These are phyloP conservation scores for Nanorana parkeri DNA, from an alignment of 2,113 vertebrate species.

Conservation along the genomic window DNA sequence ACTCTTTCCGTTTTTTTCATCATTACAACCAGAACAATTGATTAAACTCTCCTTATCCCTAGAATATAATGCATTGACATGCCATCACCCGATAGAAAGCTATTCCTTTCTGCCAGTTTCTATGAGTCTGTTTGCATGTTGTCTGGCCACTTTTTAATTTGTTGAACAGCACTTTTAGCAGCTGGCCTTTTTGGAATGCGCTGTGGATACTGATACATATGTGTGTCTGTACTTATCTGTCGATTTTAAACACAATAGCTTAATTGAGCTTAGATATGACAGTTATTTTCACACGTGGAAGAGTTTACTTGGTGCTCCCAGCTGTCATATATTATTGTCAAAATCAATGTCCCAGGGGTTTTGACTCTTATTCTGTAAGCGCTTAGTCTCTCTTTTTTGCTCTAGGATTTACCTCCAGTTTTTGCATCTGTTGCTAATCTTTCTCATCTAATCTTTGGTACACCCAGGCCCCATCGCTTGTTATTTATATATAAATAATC, in stretches of 20 bases:
- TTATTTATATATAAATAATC: conserved; percentile 14
- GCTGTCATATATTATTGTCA: conserved; percentile 56
- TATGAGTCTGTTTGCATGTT: conserved; percentile 30
- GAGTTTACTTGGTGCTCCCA: conserved; percentile 53
- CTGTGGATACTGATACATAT: conserved; percentile 43
- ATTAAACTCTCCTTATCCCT: conserved; percentile 8
- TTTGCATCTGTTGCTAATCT: conserved; percentile 50
- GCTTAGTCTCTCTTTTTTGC: conserved; percentile 48
- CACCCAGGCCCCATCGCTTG: conserved; percentile 8
- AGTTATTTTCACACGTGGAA: conserved; percentile 56
- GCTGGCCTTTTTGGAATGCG: conserved; percentile 53
- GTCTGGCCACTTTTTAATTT: conserved; percentile 39
- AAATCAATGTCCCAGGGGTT: conserved; percentile 30
- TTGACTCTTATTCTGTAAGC: conserved; percentile 33
- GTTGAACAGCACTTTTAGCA: conserved; percentile 46
- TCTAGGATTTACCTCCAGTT: conserved; percentile 35
- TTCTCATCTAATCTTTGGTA: conserved; percentile 9
- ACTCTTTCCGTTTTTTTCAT: conserved; percentile 3
- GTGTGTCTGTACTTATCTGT: conserved; percentile 54
- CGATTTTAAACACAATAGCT: conserved; percentile 57
- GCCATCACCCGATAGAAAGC: background rate
- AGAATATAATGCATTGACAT: conserved; percentile 4
- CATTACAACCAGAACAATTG: background rate
- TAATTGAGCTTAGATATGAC: conserved; percentile 58
- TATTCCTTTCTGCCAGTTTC: conserved; percentile 7